These are phyloP conservation scores for Ennomos fuscantarius DNA, from an alignment of 2,888 invertebrate species.

Conservation along the genomic window DNA sequence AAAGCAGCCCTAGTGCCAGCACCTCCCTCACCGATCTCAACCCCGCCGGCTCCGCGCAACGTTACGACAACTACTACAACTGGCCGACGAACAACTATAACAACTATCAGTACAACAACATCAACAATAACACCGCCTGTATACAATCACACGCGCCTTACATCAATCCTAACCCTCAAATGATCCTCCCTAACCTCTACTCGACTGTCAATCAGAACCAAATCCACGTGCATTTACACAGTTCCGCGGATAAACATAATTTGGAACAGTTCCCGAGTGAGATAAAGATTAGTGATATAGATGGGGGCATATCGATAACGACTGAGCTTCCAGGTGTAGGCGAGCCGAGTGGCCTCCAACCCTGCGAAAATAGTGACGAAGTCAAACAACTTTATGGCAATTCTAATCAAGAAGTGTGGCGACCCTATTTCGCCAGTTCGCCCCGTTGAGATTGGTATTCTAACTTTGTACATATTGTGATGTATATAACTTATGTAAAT, in stretches of 20 bases:
- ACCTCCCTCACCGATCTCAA: slow-evolving; percentile 78
- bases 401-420: slow-evolving; percentile 87
- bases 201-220: slow-evolving; percentile 95
- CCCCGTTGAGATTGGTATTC: slow-evolving; percentile 31
- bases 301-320: slow-evolving; percentile 84
- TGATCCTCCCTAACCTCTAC: slow-evolving; percentile 92
- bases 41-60: slow-evolving; percentile 64
- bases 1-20: slow-evolving; percentile 69
- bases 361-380: slow-evolving; percentile 82
- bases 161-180: slow-evolving; percentile 86
- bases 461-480: slow-evolving; percentile 77
- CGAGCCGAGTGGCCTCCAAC: slow-evolving; percentile 78
- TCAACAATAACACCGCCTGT: slow-evolving; percentile 81
- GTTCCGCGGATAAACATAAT: slow-evolving; percentile 87
- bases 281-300: slow-evolving; percentile 86
- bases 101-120: slow-evolving; percentile 89
- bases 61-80: slow-evolving; percentile 85
- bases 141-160: slow-evolving; percentile 85
- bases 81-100: slow-evolving; percentile 87
- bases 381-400: slow-evolving; percentile 77
- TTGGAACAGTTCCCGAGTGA: slow-evolving; percentile 87
- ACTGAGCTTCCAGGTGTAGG: slow-evolving; percentile 77
- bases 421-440: slow-evolving; percentile 85
- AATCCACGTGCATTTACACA: slow-evolving; percentile 92
- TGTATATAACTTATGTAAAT: slow-evolving; percentile 52